Conservation (phyloP, 2,113 vertebrate species). For the Oryzias melastigma region DNA sequence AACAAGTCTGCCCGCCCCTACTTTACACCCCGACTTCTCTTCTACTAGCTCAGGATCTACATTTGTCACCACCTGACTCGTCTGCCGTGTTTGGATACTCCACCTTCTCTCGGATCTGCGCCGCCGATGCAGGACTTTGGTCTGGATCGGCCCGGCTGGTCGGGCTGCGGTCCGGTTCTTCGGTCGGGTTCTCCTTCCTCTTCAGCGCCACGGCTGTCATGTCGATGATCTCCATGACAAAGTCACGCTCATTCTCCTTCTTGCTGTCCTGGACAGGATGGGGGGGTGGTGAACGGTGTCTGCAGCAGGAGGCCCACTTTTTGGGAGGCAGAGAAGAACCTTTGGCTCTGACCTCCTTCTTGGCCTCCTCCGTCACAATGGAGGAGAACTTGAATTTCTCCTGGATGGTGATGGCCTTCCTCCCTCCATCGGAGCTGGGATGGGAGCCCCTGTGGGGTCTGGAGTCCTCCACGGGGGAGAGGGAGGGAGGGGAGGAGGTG, state of each 20-base stretch:
- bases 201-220: slow-evolving; percentile 90
- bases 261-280: slow-evolving; percentile 57
- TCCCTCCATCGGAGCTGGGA: slow-evolving; percentile 2
- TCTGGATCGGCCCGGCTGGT: neutral
- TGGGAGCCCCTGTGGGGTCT: slow-evolving; percentile 25
- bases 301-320: slow-evolving; percentile 74
- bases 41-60: neutral
- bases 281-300: slow-evolving; percentile 47
- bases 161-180: slow-evolving; percentile 65
- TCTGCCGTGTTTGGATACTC: neutral
- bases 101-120: slow-evolving; percentile 91
- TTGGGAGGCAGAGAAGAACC: slow-evolving; percentile 24
- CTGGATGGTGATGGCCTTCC: slow-evolving; percentile 67
- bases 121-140: slow-evolving; percentile 75
- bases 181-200: slow-evolving; percentile 84
- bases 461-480: slow-evolving; percentile 58
- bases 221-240: slow-evolving; percentile 95
- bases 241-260: slow-evolving; percentile 86
- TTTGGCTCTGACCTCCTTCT: slow-evolving; percentile 45
- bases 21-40: no score
- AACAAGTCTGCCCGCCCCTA: no score
- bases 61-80: neutral
- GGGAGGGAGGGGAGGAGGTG: slow-evolving; percentile 46
- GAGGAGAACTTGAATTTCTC: slow-evolving; percentile 66
- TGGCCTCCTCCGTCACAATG: slow-evolving; percentile 69